Evolutionary conservation across 2,888 invertebrate species (phyloP), one percentile per base, ranked within the genome.

Genomic region (Halictus quadricinctus): DNA sequence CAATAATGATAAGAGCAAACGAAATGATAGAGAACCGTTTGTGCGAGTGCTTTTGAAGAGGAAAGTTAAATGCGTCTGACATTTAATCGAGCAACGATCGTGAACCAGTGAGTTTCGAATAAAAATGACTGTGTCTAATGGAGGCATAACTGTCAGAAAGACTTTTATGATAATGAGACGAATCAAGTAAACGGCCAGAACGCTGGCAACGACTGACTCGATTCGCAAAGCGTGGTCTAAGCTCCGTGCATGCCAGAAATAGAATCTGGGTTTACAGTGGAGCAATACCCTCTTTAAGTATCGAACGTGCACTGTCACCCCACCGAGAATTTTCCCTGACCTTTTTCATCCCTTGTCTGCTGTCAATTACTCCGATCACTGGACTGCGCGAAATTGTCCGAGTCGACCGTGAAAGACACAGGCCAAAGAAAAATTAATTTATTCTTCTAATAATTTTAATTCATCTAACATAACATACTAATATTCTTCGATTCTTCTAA

Each of bases 251-350:
- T 66, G 80, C 83, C 89, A 86, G 84, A 91, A 90, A 91, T 91
- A 91, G 90, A 90, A 90, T 88, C 86, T 89, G 81, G 89, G 87
- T 90, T 88, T 89, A 88, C 84, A 87, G 87, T 88, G 74, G 86
- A 85, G 90, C 88, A 91, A 91, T 89, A 91, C 79, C 87, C 87
- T 86, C 88, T 89, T 88, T 85, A 83, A 88, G 77, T 87, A 88
- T 90, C 79, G 87, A 88, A 81, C 86, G 74, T 36, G 29, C 29
- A 81, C 77, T 79, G 66, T 81, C 87, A 82, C 46, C 78, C 60
- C 66, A 36, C 25, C 48, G 74, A 60, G 29, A 64, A 25, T 64
- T 80, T 64, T 66, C 60, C 15, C 70, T 15, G n/a, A 15, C 70
- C 70, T 73, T 43, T 50, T 10, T 25, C 60, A 41, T 18, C 66